Evolutionary conservation across 1,140 invertebrate species (phyloP), one percentile per base, ranked within the genome.

Genomic region (Venturia canescens): DNA sequence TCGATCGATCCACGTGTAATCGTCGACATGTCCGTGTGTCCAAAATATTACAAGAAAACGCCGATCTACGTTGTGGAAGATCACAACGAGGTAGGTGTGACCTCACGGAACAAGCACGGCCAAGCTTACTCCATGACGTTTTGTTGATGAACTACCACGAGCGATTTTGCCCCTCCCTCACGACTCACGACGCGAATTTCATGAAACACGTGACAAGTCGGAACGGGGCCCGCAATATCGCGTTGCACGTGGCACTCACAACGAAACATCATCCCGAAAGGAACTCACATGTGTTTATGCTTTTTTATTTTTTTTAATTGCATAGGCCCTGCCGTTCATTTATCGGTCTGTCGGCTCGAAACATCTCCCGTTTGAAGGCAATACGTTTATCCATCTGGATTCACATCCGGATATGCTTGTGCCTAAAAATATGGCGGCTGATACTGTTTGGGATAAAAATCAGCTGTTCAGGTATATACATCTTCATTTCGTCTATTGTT

Each of bases 381-480:
- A 95, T 79, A 94, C 94, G 1, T 91, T 98, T 44, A 90, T 98
- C 63, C 98, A 98, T 90, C 94, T 98, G 71, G 98, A 98, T 90
- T 97, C 97, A 0, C 97, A 98, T 93, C 97, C 97, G 4, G 97
- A 98, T 87, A 94, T 98, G 92, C 93, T 97, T 6, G 93, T 98
- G 84, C 96, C 97, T n/a, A 93, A 94, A 83, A 92, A 94, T 79
- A 93, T 97, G 93, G 90, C 92, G 57, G 94, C 96, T n/a, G 94
- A 95, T 79, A 93, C 90, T 4, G 95, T 97, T 0, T 95, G 91
- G 87, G 89, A 95, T 11, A 95, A 95, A 87, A 82, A 94, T 31
- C 80, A 92, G 76, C 87, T 96, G 18, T 94, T 93, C 77, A 89
- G 89, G 86, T 89, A 89, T 48, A 82, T 77, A 29, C 29, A 23